Evolutionary conservation across 2,113 vertebrate genomes (phyloP), one percentile per base, ranked within the genome.

Genomic region (Phalacrocorax aristotelis): DNA sequence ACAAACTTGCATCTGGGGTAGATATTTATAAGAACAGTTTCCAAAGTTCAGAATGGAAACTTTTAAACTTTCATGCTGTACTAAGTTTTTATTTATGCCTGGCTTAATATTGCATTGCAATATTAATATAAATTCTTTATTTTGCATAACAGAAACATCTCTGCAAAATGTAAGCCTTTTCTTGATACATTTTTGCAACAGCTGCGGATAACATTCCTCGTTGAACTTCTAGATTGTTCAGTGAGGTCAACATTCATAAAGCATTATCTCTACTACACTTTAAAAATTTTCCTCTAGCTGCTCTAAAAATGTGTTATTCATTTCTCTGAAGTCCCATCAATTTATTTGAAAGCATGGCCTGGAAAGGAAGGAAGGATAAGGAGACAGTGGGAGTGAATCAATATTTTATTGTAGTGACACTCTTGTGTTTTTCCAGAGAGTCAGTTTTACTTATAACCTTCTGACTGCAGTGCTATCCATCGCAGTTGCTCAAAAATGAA

Each of bases 301-400:
- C 48, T 90, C 32, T 74, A 68, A 92, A 95, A 92, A 69, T 11
- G 21, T 66, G 54, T 72, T 83, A 58, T 36, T 77, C 4, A 55
- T 76, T 80, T 79, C 54, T 80, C 78, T 79, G 72, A 79, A 74
- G 54, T 80, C 40, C 36, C 42, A 80, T 65, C 40, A 34, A 21
- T 84, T 79, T 72, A 44, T 61, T 84, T 61, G 48, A 40, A 61
- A 57, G 61, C 55, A 79, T 13, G 29, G 51, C 57, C 54, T 68
- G 52, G 76, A 60, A 80, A 93, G 78, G 82, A 91, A 95, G 66
- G 74, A 90, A 87, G 46, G 85, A 36, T 84, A 87, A 87, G 55
- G 70, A 90, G 58, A 36, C 34, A 36, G 83, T 36, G 89, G 89
- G 79, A 88, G 75, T 65, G 68, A 95, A 72, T 75, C 38, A 49